Conservation (phyloP, 2,888 invertebrate genomes). For the Ceriagrion tenellum region DNA sequence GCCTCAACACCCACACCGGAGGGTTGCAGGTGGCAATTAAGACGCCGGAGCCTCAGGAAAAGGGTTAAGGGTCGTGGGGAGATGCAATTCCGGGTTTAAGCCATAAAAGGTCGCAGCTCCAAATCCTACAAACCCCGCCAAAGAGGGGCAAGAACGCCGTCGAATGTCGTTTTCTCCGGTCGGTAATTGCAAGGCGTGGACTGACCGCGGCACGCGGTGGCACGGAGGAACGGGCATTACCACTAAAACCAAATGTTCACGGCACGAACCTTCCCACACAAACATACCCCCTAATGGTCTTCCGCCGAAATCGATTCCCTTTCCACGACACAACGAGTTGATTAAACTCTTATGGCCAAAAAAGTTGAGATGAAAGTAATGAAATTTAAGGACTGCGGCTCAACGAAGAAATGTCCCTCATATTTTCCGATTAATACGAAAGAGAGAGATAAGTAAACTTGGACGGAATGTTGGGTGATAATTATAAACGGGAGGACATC, state of each 20-base stretch:
- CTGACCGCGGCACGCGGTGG: not conserved
- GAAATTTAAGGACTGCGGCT: not conserved
- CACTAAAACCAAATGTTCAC: not conserved
- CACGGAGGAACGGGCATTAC: not conserved
- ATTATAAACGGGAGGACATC: too few relatives aligned
- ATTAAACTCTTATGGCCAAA: not conserved
- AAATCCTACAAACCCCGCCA: not conserved
- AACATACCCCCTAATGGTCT: not conserved
- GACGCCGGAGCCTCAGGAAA: not conserved
- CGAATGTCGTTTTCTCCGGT: conserved; percentile 1
- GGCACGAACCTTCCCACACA: not conserved
- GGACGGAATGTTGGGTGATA: too few relatives aligned
- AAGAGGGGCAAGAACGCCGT: not conserved
- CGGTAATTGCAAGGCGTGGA: not conserved
- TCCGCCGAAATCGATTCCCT: not conserved
- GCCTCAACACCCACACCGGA: not conserved
- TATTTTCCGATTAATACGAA: not conserved
- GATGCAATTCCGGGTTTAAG: not conserved
- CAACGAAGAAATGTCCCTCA: not conserved
- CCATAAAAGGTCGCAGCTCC: not conserved
- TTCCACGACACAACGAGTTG: not conserved
- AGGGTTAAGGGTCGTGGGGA: not conserved
- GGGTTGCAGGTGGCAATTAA: not conserved
- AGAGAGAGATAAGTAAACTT: not conserved
- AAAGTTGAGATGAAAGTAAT: not conserved